These are phyloP conservation scores for Dreissena rostriformis DNA, from an alignment of 1,140 invertebrate species.

Conservation along the genomic window DNA sequence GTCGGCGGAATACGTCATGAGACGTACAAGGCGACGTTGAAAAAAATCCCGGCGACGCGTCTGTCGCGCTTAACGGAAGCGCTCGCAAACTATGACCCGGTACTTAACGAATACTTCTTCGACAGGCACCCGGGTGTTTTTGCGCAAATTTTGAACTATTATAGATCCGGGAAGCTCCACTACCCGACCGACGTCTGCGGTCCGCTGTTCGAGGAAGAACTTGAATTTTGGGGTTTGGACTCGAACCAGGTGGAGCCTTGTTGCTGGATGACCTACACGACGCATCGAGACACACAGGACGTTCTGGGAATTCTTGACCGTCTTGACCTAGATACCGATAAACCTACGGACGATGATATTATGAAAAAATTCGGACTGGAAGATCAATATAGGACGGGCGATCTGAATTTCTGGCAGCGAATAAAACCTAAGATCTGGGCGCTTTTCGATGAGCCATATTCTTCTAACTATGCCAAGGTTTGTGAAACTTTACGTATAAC, in stretches of 20 bases:
- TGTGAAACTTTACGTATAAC: slow-evolving; percentile 67
- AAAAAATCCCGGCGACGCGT: slow-evolving; percentile 96
- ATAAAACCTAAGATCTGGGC: slow-evolving; percentile 93
- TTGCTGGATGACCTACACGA: slow-evolving; percentile 97
- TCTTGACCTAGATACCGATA: slow-evolving; percentile 94
- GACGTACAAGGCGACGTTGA: slow-evolving; percentile 95
- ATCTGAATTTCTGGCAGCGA: slow-evolving; percentile 89
- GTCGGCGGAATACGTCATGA: slow-evolving; percentile 99
- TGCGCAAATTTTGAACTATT: slow-evolving; percentile 94
- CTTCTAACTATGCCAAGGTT: slow-evolving; percentile 92
- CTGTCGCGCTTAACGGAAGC: slow-evolving; percentile 94
- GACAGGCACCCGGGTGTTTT: slow-evolving; percentile 99
- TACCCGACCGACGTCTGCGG: slow-evolving; percentile 99
- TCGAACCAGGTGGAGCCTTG: slow-evolving; percentile 93
- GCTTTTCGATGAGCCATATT: slow-evolving; percentile 95
- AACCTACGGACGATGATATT: slow-evolving; percentile 93
- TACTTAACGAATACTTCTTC: slow-evolving; percentile 99
- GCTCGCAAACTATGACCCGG: slow-evolving; percentile 96
- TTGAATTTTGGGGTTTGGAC: slow-evolving; percentile 81
- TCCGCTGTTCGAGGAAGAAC: slow-evolving; percentile 96
- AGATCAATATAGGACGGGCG: slow-evolving; percentile 89
- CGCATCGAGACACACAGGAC: slow-evolving; percentile 98
- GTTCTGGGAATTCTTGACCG: slow-evolving; percentile 97
- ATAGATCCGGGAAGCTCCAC: slow-evolving; percentile 97
- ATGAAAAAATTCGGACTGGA: slow-evolving; percentile 95